Conservation (phyloP, 2,888 invertebrate species). For the Crepidodera aurea region DNA sequence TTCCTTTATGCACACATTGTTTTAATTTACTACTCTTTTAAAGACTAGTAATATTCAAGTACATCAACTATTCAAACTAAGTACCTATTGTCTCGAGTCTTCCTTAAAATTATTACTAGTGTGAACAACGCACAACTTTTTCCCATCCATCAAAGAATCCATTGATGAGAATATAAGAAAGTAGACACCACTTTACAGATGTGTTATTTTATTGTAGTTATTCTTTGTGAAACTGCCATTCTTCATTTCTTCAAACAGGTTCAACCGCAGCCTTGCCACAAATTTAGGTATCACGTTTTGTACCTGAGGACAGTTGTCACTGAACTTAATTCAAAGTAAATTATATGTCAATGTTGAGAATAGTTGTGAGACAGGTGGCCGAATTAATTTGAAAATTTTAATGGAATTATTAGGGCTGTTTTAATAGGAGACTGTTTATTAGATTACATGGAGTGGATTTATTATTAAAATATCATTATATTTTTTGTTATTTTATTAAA, state of each 20-base stretch:
- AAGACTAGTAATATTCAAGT: not conserved
- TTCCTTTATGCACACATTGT: too few relatives aligned
- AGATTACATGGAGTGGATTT: not conserved
- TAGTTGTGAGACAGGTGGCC: slow-evolving; percentile 16
- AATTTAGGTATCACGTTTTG: slow-evolving; percentile 1
- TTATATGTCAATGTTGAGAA: slow-evolving; percentile 24
- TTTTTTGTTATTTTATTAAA: too few relatives aligned
- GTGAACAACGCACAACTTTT: not conserved
- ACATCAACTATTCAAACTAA: not conserved
- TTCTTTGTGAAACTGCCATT: slow-evolving; percentile 11
- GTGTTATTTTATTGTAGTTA: slow-evolving; percentile 8
- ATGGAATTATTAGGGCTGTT: slow-evolving; percentile 7
- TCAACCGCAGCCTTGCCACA: slow-evolving; percentile 7
- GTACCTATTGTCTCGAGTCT: not conserved
- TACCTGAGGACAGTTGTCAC: slow-evolving; percentile 25
- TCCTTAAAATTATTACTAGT: not conserved
- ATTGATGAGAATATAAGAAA: slow-evolving; percentile 1
- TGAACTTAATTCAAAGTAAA: slow-evolving; percentile 19
- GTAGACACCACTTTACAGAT: slow-evolving; percentile 12
- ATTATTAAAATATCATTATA: not conserved
- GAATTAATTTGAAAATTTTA: slow-evolving; percentile 15
- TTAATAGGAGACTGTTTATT: not conserved
- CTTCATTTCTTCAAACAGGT: slow-evolving; percentile 12
- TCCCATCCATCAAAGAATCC: slow-evolving; percentile 1
- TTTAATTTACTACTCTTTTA: too few relatives aligned